A percentile compares a stretch with the other conserved stretches of the same genome.
Evolutionary conservation across 1,140 invertebrate genomes (phyloP).

Genomic region (Heliothis subflexa): DNA sequence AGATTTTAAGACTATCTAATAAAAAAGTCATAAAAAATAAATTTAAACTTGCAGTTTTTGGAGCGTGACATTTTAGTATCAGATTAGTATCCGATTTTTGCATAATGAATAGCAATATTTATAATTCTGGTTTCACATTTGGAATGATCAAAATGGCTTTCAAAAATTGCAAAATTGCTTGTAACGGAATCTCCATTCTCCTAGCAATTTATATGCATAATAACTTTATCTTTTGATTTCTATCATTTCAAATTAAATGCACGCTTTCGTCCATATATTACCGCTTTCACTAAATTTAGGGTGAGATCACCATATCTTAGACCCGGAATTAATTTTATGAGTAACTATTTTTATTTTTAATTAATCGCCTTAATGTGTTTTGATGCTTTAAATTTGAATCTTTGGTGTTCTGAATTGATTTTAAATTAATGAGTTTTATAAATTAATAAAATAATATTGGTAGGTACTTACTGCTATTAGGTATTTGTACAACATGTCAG

Average conservation of each 20-base stretch:
- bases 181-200: not conserved
- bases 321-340: conserved; percentile 17
- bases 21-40: too few species aligned
- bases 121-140: not conserved
- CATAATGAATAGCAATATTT: not conserved
- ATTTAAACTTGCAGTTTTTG: too few species aligned
- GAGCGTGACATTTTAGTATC: too few species aligned
- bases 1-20: too few species aligned
- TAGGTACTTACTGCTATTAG: not conserved
- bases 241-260: conserved; percentile 3
- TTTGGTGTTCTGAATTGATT: not conserved
- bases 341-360: conserved; percentile 26
- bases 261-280: conserved; percentile 31
- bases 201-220: conserved; percentile 11
- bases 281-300: conserved; percentile 35
- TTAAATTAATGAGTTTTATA: not conserved
- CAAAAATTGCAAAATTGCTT: not conserved
- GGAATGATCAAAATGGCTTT: not conserved
- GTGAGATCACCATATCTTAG: conserved; percentile 27
- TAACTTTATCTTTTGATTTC: conserved; percentile 32
- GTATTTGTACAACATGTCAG: too few species aligned
- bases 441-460: not conserved
- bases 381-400: conserved; percentile 2
- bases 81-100: not conserved
- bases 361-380: conserved; percentile 34